Base-by-base conservation (phyloP, 2,113 vertebrate genomes). In the Trachemys scripta region DNA sequence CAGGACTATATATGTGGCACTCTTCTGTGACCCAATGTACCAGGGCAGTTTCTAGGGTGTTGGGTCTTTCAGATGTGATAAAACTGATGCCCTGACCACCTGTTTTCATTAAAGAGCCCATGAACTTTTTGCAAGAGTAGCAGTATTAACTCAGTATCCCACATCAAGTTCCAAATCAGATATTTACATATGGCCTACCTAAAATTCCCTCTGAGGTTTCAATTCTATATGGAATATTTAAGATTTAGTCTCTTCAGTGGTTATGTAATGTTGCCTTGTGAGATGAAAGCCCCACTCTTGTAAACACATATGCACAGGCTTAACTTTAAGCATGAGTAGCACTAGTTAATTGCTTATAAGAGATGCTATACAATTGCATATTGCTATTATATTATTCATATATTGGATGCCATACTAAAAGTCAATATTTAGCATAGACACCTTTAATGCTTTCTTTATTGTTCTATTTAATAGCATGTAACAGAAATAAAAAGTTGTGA, bases 151-250 rank as follows among this genome's bases (percentile, higher is more conserved):
- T 35, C 62, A 65, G 16, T 51, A 11, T 0, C 82, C 82, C 8
- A 22, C 72, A 80, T 59, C 90, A 69, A 88, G 86, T 94, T 90
- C 78, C 56, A 86, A 84, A 31, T 35, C 29, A 16, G 42, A 89
- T 81, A 82, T 88, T 42, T 92, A 72, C 75, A 50, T 3, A 1
- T 19, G 81, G 50, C 31, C 65, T 87, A 92, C 79, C 83, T 91
- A 62, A 84, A 87, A 38, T 22, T 27, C 72, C 57, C 27, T 69
- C 59, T 62, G 49, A 93, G 79, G 93, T 12, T 92, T 90, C 85
- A 92, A 84, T 69, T 47, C 22, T 69, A 20, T 24, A 45, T 19
- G 85, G 75, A 12, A 80, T 90, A 86, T 82, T 91, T 88, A 57
- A 78, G 81, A 72, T 53, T 25, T 84, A 79, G 80, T 57, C 85